Evolutionary conservation across 2,797 vertebrate species (phyloP).

Genomic region (Melanotaenia pygmaea): DNA sequence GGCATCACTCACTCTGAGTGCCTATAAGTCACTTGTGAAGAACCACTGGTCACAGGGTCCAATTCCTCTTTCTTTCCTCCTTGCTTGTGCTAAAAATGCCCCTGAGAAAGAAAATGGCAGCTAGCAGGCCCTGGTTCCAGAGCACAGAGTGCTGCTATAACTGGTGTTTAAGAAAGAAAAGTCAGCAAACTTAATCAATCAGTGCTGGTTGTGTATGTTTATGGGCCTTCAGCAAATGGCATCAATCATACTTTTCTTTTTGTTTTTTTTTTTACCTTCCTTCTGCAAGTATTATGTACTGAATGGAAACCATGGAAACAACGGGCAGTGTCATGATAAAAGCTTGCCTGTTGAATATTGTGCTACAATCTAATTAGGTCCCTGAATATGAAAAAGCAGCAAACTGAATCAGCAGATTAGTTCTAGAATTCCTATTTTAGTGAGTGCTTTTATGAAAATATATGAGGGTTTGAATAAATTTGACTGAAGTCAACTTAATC

Average conservation of each 20-base stretch:
- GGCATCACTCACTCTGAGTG: slow-evolving; percentile 78
- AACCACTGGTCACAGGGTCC: slow-evolving; percentile 74
- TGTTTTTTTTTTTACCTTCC: slow-evolving; percentile 41
- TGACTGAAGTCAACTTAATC: slow-evolving; percentile 45
- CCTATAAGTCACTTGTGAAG: slow-evolving; percentile 78
- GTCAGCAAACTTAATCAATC: slow-evolving; percentile 83
- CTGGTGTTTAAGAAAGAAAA: slow-evolving; percentile 82
- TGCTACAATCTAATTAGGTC: slow-evolving; percentile 70
- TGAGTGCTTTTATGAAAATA: slow-evolving; percentile 63
- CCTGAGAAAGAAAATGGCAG: slow-evolving; percentile 59
- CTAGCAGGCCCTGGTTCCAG: slow-evolving; percentile 54
- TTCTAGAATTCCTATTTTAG: slow-evolving; percentile 59
- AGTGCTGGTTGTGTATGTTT: slow-evolving; percentile 80
- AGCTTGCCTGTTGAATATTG: slow-evolving; percentile 71
- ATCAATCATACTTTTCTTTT: slow-evolving; percentile 76
- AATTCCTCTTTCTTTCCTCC: slow-evolving; percentile 73
- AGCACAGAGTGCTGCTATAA: slow-evolving; percentile 67
- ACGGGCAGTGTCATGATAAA: slow-evolving; percentile 72
- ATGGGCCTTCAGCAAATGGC: slow-evolving; percentile 72
- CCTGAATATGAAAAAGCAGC: slow-evolving; percentile 55
- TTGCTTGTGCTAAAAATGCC: slow-evolving; percentile 63
- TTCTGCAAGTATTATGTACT: slow-evolving; percentile 65
- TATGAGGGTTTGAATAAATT: slow-evolving; percentile 57
- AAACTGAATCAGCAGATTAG: slow-evolving; percentile 74
- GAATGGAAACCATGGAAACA: slow-evolving; percentile 72